Evolutionary conservation across 2,113 vertebrate species (phyloP).

Genomic region (Megaceryle torquata): DNA sequence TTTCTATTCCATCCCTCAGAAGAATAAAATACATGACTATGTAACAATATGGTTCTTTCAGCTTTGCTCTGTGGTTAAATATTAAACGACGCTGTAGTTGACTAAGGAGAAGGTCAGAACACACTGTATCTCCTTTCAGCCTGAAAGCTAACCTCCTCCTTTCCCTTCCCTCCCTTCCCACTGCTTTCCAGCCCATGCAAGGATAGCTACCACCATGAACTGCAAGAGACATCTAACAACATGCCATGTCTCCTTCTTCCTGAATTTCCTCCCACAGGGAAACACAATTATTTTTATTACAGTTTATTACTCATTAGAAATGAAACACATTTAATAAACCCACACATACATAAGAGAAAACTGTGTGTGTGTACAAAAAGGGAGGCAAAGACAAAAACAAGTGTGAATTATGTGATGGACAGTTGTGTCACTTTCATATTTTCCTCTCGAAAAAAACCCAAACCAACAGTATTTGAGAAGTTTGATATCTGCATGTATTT

Average conservation of each 20-base stretch:
- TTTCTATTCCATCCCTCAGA: neutral
- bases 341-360: neutral
- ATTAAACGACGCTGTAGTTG: neutral
- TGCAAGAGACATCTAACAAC: neutral
- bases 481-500: neutral
- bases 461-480: neutral
- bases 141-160: constrained; percentile 19
- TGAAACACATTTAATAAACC: neutral
- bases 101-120: constrained; percentile 7
- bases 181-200: neutral
- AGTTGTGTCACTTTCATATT: neutral
- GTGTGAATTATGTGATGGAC: neutral
- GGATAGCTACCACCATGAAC: neutral
- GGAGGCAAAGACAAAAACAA: constrained; percentile 22
- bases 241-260: neutral
- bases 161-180: neutral
- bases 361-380: neutral
- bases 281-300: neutral
- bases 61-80: neutral
- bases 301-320: neutral
- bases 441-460: neutral
- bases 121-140: neutral
- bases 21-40: neutral
- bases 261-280: neutral
- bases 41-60: neutral